These are phyloP conservation scores for Microcebus jonahi DNA, from an alignment of 2,113 vertebrate species.

Conservation along the genomic window DNA sequence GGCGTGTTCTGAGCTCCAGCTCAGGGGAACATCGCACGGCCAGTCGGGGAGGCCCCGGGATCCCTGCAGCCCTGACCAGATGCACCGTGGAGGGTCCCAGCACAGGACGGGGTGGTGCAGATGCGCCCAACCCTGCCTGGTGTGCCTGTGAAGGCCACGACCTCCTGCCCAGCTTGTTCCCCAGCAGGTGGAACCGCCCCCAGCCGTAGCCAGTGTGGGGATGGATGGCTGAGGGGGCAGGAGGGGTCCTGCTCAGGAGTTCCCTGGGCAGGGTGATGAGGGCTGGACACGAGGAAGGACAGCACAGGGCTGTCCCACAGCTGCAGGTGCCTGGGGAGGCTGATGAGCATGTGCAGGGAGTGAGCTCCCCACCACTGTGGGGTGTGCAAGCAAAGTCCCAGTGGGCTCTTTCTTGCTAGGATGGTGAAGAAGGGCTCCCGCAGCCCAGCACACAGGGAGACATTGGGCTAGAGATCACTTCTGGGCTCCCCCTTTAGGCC, in stretches of 20 bases:
- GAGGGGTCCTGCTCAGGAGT: too few species aligned
- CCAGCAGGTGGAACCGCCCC: not conserved
- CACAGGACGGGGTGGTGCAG: not conserved
- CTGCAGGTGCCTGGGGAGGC: not conserved
- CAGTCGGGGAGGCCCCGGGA: not conserved
- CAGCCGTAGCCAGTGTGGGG: too few species aligned
- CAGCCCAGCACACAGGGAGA: not conserved
- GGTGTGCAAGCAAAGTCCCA: not conserved
- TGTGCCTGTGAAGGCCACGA: not conserved
- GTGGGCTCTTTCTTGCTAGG: not conserved
- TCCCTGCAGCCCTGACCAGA: not conserved
- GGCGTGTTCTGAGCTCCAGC: not conserved
- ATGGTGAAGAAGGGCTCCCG: not conserved
- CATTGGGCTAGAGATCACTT: not conserved
- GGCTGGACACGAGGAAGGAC: not conserved
- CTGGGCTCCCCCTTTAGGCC: not conserved
- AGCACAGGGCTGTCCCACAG: not conserved
- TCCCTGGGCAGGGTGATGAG: not conserved
- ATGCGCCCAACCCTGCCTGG: not conserved
- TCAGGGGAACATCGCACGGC: rapidly evolving
- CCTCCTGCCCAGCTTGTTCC: not conserved
- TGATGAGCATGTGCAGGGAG: not conserved
- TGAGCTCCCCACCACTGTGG: not conserved
- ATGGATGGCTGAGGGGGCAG: not conserved
- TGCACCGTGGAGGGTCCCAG: too few species aligned